Percentiles rank a stretch among this genome's conserved stretches.
phyloP scores from a whole-genome alignment of 2,113 vertebrate genomes.

The Mellivora capensis region DNA sequence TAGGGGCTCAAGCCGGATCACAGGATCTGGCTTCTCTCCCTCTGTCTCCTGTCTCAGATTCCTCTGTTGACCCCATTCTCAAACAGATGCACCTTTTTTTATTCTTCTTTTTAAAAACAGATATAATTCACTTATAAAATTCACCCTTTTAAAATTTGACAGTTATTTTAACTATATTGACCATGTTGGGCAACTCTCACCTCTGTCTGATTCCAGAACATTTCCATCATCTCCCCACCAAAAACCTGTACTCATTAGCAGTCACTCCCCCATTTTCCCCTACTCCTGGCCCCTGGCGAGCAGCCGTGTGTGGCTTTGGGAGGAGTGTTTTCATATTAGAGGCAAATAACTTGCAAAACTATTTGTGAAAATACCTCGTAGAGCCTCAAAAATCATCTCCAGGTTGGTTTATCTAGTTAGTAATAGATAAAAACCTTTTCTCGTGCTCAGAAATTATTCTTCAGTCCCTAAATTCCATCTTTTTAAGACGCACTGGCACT shows the following conservation, averaged over 20 bases:
- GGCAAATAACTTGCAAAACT: not conserved
- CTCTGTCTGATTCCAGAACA: not conserved
- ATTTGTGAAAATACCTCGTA: not conserved
- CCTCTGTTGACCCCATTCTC: not conserved
- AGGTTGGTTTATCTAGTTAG: not conserved
- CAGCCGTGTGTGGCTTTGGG: not conserved
- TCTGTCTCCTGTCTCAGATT: not conserved
- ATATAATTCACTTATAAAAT: not conserved
- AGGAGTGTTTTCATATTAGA: not conserved
- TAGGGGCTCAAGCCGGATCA: not conserved
- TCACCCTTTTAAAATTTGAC: not conserved
- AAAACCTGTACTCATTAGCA: not conserved
- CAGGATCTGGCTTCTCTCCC: not conserved
- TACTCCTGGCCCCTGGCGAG: not conserved
- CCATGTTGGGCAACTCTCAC: not conserved
- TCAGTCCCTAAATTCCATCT: not conserved
- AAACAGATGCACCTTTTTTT: not conserved
- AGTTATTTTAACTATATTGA: not conserved
- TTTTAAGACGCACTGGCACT: not conserved
- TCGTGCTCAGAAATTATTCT: constrained; percentile 24
- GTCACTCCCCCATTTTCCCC: not conserved
- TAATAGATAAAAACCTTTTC: not conserved
- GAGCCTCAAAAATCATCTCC: not conserved
- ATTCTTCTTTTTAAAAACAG: not conserved
- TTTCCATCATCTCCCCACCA: not conserved